Evolutionary conservation across 2,797 vertebrate species (phyloP).

Genomic region (Nyctalus aviator): DNA sequence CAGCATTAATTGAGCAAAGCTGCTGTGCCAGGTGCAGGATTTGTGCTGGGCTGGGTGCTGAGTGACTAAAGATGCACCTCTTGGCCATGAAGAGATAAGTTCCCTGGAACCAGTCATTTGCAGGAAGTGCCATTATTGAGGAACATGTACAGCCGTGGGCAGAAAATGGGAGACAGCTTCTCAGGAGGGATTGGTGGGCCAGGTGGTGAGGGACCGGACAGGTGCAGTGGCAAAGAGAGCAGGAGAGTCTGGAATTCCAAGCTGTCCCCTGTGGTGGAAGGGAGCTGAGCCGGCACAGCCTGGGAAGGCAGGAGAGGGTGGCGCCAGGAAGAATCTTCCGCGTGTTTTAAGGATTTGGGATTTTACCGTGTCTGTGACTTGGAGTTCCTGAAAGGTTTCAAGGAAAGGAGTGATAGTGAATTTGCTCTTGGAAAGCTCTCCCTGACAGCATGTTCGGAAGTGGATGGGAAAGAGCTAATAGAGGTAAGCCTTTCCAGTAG

Average conservation of each 20-base stretch:
- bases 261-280: neutral
- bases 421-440: neutral
- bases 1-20: neutral
- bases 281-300: neutral
- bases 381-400: neutral
- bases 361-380: neutral
- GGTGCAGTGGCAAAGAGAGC: too few relatives aligned
- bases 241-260: neutral
- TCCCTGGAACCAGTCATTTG: neutral
- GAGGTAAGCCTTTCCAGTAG: neutral
- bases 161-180: neutral
- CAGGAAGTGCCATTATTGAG: neutral
- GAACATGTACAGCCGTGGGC: fast-evolving
- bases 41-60: neutral
- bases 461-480: neutral
- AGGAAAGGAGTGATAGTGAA: neutral
- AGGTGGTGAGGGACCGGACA: neutral
- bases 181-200: neutral
- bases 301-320: neutral
- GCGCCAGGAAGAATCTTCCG: neutral
- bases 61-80: neutral
- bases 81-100: neutral
- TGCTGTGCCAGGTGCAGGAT: neutral
- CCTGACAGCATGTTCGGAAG: neutral
- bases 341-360: neutral